Base-by-base conservation (phyloP, 2,888 invertebrate species). In the Drosophila tanythrix region DNA sequence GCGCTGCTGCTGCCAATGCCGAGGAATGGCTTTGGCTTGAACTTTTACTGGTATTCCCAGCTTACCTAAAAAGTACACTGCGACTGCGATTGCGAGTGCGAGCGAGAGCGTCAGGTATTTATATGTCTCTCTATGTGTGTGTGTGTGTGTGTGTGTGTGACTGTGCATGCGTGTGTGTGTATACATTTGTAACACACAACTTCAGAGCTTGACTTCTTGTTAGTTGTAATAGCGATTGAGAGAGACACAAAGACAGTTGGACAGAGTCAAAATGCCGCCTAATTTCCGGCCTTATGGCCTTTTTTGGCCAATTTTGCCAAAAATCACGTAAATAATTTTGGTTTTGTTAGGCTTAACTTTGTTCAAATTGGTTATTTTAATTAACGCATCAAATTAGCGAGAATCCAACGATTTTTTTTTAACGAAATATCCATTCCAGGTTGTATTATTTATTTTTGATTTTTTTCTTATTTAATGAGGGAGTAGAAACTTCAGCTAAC, bases 1-100 rank as follows among this genome's bases (percentile, higher is more conserved):
- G 79, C 71, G 76, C 72, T 67, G 72, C 67, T 78, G 81, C 69
- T 72, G 84, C 88, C 84, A 84, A 72, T 83, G 88, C 72, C 82
- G 51, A 78, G 75, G 35, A 78, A 72, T 67, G 81, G 84, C 78
- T 78, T 81, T 84, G 85, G 79, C 75, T 65, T 73, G 48, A 80
- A 72, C 72, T 70, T 46, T 66, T 72, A 65, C 69, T 71, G 79
- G 79, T 79, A 75, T 68, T 65, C 76, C 55, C 82, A 81, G 76
- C 81, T 78, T 43, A 80, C 81, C 76, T 80, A 80, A 80, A 56
- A 50, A 51, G 59, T 61, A 53, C 33, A 52, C 66, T n/a, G 62
- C 46, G 21, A 56, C n/a, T n/a, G 27, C 46, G 27, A 55, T 38
- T 40, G 36, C 29, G 38, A 52, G 68, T 27, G 40, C 33, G 62